Evolutionary conservation across 2,113 vertebrate species (phyloP).

Genomic region (Chaetorhynchus papuensis): DNA sequence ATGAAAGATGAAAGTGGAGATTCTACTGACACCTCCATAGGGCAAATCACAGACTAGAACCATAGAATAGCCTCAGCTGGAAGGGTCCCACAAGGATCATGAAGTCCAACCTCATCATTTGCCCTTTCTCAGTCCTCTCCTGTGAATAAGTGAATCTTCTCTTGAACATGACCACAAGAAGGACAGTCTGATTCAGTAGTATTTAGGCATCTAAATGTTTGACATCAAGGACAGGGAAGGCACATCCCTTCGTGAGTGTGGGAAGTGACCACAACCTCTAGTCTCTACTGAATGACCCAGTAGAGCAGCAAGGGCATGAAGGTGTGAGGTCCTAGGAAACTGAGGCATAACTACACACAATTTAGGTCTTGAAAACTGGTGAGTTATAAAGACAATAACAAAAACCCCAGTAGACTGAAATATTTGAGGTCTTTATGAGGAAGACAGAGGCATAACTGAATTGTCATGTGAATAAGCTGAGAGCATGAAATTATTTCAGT

Average conservation of each 20-base stretch:
- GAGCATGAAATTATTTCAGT: not conserved
- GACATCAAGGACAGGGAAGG: not conserved
- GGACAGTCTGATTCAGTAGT: not conserved
- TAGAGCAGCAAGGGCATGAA: fast-evolving
- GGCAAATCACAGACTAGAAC: not conserved
- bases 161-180: fast-evolving
- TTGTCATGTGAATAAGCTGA: not conserved
- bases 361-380: not conserved
- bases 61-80: not conserved
- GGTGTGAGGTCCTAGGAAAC: not conserved
- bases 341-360: not conserved
- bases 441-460: not conserved
- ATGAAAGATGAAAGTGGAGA: not conserved
- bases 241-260: fast-evolving
- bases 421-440: not conserved
- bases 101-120: too few species aligned
- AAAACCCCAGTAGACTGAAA: not conserved
- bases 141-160: fast-evolving
- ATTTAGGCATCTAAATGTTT: not conserved
- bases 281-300: not conserved
- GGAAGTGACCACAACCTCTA: not conserved
- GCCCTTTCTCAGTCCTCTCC: not conserved
- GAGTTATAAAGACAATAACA: not conserved
- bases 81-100: not conserved
- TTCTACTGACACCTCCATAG: not conserved